Evolutionary conservation across 2,888 invertebrate species (phyloP).

Genomic region (Odontothrips loti): DNA sequence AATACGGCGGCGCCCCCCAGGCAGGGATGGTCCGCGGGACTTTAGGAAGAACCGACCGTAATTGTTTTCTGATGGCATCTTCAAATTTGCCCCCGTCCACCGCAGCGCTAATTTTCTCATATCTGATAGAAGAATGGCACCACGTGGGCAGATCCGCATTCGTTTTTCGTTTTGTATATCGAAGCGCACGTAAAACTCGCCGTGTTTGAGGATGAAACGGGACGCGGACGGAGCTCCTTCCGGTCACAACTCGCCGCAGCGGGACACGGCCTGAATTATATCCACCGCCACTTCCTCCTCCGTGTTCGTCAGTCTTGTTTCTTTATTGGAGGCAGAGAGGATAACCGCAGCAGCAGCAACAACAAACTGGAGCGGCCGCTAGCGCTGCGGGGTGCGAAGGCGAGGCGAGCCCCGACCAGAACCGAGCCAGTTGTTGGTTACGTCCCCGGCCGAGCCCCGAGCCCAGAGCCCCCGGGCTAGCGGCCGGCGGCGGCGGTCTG

Average conservation of each 20-base stretch:
- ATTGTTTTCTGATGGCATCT: neutral
- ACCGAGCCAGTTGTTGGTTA: neutral
- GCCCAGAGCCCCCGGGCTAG: no score
- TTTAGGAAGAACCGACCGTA: neutral
- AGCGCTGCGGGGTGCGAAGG: neutral
- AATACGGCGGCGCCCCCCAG: no score
- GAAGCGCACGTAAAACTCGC: no score
- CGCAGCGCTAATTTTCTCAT: neutral
- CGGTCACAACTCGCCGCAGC: neutral
- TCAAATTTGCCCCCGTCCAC: neutral
- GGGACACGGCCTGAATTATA: neutral
- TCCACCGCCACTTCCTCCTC: neutral
- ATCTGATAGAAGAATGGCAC: neutral
- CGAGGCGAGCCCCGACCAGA: neutral
- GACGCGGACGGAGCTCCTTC: no score
- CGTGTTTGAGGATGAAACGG: no score
- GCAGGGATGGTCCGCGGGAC: no score
- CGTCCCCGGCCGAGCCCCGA: neutral
- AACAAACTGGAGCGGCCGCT: neutral
- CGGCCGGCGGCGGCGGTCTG: no score
- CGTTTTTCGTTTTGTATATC: no score
- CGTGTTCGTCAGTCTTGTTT: neutral
- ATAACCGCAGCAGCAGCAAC: no score
- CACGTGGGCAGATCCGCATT: no score
- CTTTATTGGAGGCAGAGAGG: slow-evolving; percentile 3